These are phyloP conservation scores for Lycaena phlaeas DNA, from an alignment of 2,888 invertebrate species.

Conservation along the genomic window DNA sequence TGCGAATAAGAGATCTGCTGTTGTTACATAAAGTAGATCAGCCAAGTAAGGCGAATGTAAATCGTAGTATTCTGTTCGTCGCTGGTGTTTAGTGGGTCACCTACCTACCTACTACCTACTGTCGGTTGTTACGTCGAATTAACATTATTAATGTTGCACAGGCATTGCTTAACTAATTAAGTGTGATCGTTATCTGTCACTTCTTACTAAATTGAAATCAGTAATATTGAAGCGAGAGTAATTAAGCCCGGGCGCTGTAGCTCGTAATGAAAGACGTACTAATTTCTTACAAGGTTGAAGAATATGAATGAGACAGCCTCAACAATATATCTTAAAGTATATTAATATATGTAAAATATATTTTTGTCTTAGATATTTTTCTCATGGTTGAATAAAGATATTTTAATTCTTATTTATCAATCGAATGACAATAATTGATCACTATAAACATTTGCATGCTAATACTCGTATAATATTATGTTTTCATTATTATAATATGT, in stretches of 20 bases:
- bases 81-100: constrained; percentile 3
- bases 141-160: constrained; percentile 5
- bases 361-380: no score
- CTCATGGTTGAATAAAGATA: no score
- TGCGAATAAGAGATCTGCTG: background rate
- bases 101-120: constrained; percentile 7
- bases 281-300: constrained; percentile 18
- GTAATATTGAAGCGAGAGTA: constrained; percentile 7
- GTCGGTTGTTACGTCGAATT: constrained; percentile 4
- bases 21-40: constrained; percentile 5
- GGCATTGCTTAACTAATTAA: constrained; percentile 5
- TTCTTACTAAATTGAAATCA: constrained; percentile 6
- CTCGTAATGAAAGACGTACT: constrained; percentile 10
- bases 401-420: no score
- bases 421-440: no score
- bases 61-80: background rate
- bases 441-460: no score
- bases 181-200: constrained; percentile 3
- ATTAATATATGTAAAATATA: no score
- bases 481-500: no score
- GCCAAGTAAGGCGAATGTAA: constrained; percentile 1
- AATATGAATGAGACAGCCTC: constrained; percentile 18
- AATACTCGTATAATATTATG: no score
- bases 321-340: background rate
- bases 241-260: constrained; percentile 1